Percentiles rank a stretch among this genome's conserved stretches.
These are phyloP conservation scores for Trichomycterus rosablanca DNA, from an alignment of 2,113 vertebrate species.

Conservation along the genomic window DNA sequence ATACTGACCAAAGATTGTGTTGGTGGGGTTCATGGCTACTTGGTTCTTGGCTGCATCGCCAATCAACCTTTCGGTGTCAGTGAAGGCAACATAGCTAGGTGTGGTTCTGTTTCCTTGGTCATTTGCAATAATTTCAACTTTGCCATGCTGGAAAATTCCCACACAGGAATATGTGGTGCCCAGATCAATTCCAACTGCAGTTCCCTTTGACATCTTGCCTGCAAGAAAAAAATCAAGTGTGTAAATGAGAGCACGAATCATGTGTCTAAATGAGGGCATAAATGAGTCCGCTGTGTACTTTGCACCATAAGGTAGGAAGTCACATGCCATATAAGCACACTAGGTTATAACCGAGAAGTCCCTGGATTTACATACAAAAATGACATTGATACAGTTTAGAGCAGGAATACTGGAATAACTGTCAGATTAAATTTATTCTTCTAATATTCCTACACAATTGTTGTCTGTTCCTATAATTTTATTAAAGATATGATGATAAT, in stretches of 20 bases:
- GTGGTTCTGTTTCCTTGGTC: constrained; percentile 68
- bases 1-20: constrained; percentile 58
- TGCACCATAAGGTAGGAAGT: no score
- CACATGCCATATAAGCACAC: no score
- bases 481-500: no score
- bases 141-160: constrained; percentile 85
- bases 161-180: constrained; percentile 90
- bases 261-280: neutral
- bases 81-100: constrained; percentile 62
- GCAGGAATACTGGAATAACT: no score
- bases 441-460: no score
- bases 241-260: no score
- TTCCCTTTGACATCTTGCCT: constrained; percentile 71
- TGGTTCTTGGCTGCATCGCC: constrained; percentile 60
- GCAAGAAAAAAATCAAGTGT: constrained; percentile 12
- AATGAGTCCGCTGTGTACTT: constrained; percentile 4
- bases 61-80: constrained; percentile 56
- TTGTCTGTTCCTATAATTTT: no score
- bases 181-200: constrained; percentile 82
- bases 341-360: neutral
- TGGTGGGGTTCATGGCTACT: constrained; percentile 66
- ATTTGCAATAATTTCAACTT: constrained; percentile 89
- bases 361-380: no score
- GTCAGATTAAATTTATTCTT: no score
- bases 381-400: no score